Conservation (phyloP, 2,113 vertebrate species). For the Daphoenositta chrysoptera region DNA sequence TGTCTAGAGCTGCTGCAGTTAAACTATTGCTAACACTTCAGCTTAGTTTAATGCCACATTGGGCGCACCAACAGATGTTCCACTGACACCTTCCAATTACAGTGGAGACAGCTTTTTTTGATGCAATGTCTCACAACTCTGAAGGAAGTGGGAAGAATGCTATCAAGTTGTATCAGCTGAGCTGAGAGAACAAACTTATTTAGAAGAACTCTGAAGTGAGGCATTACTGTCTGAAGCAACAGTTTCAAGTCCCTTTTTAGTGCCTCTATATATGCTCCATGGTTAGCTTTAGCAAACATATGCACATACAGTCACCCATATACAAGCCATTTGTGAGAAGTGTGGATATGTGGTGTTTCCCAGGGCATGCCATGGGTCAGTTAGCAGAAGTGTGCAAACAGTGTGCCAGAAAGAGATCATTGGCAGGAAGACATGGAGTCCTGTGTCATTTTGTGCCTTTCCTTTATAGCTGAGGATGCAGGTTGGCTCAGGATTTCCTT, state of each 20-base stretch:
- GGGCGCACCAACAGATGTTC: neutral
- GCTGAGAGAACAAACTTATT: neutral
- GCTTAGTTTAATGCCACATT: neutral
- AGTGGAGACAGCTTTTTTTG: neutral
- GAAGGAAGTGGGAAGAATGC: neutral
- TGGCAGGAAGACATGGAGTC: neutral
- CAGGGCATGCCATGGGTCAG: neutral
- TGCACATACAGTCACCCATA: rapidly evolving
- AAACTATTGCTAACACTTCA: neutral
- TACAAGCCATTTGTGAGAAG: neutral
- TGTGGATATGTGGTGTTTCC: neutral
- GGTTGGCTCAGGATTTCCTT: neutral
- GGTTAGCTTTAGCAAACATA: neutral
- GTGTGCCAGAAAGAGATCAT: neutral
- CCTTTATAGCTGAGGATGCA: neutral
- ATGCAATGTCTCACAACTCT: neutral
- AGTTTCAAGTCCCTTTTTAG: neutral
- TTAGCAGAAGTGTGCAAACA: neutral
- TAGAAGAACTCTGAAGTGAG: neutral
- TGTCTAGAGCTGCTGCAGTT: neutral
- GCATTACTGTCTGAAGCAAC: neutral
- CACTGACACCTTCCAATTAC: neutral
- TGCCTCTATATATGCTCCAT: neutral
- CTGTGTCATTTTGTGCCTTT: neutral
- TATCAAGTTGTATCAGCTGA: neutral